phyloP scores from a whole-genome alignment of 2,888 invertebrate species.

The Acronicta leporina region DNA sequence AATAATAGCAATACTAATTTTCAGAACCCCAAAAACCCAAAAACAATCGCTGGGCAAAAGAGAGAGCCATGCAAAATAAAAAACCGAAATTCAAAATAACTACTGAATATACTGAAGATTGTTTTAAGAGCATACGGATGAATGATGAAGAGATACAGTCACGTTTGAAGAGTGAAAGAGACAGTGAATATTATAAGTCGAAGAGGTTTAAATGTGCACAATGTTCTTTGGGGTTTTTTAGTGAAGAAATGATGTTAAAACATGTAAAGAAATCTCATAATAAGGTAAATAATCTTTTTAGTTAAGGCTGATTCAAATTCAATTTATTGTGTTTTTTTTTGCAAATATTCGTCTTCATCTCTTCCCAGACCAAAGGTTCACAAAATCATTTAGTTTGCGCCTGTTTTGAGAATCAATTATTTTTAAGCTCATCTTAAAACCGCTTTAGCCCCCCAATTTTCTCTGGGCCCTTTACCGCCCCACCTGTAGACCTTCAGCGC shows the following conservation, averaged over 20 bases:
- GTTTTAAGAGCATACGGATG: conserved; percentile 50
- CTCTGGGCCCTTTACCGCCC: too few species aligned
- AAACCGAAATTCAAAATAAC: conserved; percentile 65
- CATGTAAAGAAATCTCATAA: conserved; percentile 43
- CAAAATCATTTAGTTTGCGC: too few species aligned
- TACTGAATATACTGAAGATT: conserved; percentile 27
- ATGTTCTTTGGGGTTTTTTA: conserved; percentile 50
- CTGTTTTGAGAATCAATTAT: too few species aligned
- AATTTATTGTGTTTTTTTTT: too few species aligned
- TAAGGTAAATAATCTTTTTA: conserved; percentile 28
- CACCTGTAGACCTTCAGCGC: too few species aligned
- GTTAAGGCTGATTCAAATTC: too few species aligned
- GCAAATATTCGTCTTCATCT: too few species aligned
- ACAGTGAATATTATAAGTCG: conserved; percentile 42
- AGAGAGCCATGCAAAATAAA: conserved; percentile 57
- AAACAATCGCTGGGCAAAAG: conserved; percentile 61
- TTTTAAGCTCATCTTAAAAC: too few species aligned
- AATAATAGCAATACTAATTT: not conserved
- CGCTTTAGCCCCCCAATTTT: too few species aligned
- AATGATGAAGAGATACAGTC: conserved; percentile 34
- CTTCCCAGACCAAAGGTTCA: too few species aligned
- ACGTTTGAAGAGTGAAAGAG: conserved; percentile 40
- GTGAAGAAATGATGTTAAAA: conserved; percentile 28
- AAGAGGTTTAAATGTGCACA: conserved; percentile 51
- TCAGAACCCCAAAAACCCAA: conserved; percentile 19